phyloP scores from a whole-genome alignment of 2,113 vertebrate species.

The Ciconia maguari region DNA sequence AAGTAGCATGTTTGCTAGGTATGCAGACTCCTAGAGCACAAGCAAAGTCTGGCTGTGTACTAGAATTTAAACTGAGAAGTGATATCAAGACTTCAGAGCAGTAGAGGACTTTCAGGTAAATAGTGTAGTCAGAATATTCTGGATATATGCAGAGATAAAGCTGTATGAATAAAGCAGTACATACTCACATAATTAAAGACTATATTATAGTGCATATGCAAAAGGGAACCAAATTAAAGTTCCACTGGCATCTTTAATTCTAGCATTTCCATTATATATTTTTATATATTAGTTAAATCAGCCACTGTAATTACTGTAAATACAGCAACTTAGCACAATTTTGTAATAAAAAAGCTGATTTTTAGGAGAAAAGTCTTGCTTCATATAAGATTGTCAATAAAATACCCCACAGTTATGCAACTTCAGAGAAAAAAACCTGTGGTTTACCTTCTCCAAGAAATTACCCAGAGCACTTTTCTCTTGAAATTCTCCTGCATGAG shows the following conservation, averaged over 20 bases:
- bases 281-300: neutral
- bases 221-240: neutral
- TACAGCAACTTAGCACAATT: neutral
- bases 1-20: neutral
- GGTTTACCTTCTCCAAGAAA: neutral
- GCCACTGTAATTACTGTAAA: neutral
- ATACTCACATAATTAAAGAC: neutral
- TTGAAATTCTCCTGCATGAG: neutral
- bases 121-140: neutral
- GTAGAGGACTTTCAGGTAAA: neutral
- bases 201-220: neutral
- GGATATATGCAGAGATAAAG: neutral
- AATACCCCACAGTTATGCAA: neutral
- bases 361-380: neutral
- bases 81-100: neutral
- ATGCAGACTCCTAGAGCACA: neutral
- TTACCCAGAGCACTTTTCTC: neutral
- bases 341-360: neutral
- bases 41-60: neutral
- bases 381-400: neutral
- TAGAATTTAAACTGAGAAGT: neutral
- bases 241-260: neutral
- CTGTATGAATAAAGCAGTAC: neutral
- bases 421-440: neutral
- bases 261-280: neutral